A percentile compares a stretch with the other conserved stretches of the same genome.
Evolutionary conservation across 2,113 vertebrate species (phyloP).

Genomic region (Meleagris gallopavo): DNA sequence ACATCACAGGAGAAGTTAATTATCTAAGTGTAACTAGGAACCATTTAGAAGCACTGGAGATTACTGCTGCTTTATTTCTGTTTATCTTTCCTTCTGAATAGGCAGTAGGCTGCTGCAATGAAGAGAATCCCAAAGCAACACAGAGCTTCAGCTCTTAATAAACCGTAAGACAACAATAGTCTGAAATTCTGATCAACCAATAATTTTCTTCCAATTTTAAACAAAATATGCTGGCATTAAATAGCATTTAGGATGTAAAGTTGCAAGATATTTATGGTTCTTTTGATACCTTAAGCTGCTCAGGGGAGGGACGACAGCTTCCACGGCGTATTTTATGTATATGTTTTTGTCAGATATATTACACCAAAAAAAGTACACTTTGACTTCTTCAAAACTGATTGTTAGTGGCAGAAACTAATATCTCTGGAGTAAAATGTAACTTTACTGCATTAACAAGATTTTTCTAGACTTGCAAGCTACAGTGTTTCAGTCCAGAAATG

Average conservation of each 20-base stretch:
- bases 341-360: neutral
- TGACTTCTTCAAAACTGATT: neutral
- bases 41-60: conserved; percentile 24
- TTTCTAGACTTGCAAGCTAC: neutral
- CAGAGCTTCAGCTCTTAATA: conserved; percentile 14
- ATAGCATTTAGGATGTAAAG: neutral
- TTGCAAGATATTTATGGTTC: neutral
- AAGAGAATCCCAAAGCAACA: conserved; percentile 21
- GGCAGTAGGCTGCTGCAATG: neutral
- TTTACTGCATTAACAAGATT: neutral
- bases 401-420: neutral
- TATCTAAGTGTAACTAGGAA: conserved; percentile 32
- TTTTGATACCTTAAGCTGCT: neutral
- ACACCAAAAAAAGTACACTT: neutral
- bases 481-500: neutral
- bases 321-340: neutral
- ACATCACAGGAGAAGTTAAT: conserved; percentile 52
- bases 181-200: neutral
- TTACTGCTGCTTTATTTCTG: conserved; percentile 54
- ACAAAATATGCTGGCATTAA: neutral
- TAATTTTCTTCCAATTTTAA: neutral
- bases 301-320: neutral
- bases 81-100: conserved; percentile 44
- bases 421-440: neutral
- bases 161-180: neutral